Conservation (phyloP, 2,888 invertebrate species). For the Amblyteles armatorius region DNA sequence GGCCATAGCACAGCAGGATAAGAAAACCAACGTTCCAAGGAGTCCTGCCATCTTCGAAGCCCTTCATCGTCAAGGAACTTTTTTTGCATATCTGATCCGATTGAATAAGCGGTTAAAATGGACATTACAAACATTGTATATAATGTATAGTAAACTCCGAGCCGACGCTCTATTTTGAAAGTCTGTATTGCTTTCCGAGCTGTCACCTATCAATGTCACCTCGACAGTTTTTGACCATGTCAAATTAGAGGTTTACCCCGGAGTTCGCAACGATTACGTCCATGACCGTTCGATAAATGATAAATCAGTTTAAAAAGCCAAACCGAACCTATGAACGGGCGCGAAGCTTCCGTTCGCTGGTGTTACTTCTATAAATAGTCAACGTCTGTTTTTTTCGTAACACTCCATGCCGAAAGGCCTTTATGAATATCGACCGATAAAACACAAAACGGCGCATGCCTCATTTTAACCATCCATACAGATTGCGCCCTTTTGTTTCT, state of each 20-base stretch:
- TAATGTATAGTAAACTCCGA: neutral
- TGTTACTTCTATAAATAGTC: neutral
- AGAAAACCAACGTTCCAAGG: conserved; percentile 64
- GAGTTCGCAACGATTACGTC: too few species aligned
- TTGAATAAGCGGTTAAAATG: neutral
- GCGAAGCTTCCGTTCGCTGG: too few species aligned
- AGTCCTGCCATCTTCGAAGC: conserved; percentile 66
- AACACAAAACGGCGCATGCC: neutral
- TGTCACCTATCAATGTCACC: neutral
- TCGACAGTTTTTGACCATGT: neutral
- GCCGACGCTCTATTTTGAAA: neutral
- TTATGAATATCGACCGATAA: neutral
- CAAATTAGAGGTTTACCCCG: too few species aligned
- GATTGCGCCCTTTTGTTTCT: neutral
- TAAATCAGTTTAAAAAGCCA: neutral
- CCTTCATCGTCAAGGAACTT: conserved; percentile 57
- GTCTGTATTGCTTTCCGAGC: neutral
- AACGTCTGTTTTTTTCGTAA: neutral
- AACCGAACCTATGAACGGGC: neutral
- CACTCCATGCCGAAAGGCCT: neutral
- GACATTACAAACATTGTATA: neutral
- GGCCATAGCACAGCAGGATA: conserved; percentile 68
- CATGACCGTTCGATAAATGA: neutral
- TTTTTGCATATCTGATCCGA: neutral
- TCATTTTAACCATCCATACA: neutral